A percentile compares a stretch with the other conserved stretches of the same genome.
phyloP scores from a whole-genome alignment of 2,113 vertebrate species.

The Chloroceryle aenea region DNA sequence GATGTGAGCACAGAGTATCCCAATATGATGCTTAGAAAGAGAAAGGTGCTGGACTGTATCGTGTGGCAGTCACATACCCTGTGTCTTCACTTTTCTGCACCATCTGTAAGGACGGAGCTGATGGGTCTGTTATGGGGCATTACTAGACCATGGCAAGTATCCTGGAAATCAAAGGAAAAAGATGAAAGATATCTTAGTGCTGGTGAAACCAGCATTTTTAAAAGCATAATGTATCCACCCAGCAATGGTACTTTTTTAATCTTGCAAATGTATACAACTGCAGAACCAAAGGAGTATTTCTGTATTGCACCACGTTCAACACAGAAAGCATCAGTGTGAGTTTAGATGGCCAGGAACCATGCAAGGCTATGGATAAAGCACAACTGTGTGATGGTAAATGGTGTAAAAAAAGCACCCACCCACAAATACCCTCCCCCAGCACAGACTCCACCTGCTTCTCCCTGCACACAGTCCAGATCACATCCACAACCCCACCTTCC shows the following conservation, averaged over 20 bases:
- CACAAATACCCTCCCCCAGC: background rate
- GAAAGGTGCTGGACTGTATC: background rate
- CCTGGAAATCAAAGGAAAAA: background rate
- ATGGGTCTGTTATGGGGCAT: background rate
- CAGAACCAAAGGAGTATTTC: background rate
- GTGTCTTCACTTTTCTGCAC: background rate
- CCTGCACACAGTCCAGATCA: background rate
- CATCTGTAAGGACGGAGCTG: background rate
- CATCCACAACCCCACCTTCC: background rate
- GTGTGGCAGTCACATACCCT: accelerated
- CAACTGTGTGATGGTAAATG: background rate
- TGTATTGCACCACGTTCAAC: background rate
- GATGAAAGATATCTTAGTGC: background rate
- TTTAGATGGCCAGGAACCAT: background rate
- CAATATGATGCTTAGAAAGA: background rate
- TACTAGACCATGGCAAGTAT: background rate
- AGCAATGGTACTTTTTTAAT: background rate
- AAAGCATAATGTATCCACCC: background rate
- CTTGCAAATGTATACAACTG: background rate
- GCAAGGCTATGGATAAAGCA: background rate
- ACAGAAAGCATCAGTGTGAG: background rate
- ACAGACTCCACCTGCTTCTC: background rate
- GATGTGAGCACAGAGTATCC: background rate
- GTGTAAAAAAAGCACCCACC: background rate
- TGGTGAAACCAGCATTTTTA: background rate